Percentiles rank a stretch among this genome's conserved stretches.
phyloP scores from a whole-genome alignment of 2,797 vertebrate genomes.

The Gastrophryne carolinensis region DNA sequence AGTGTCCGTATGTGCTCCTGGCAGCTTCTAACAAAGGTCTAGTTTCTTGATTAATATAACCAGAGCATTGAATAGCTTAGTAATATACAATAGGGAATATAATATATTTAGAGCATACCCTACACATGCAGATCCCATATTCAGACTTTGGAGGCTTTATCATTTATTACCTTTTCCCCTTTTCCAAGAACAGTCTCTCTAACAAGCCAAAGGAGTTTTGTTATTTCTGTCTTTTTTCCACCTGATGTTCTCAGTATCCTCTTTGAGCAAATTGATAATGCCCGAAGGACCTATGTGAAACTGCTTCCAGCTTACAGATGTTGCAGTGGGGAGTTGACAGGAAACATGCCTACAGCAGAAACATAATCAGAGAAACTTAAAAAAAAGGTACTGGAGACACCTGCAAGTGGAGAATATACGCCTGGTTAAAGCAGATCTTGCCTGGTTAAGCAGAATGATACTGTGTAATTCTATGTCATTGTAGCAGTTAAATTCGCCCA shows the following conservation, averaged over 20 bases:
- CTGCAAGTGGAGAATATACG: neutral
- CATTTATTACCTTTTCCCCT: conserved; percentile 47
- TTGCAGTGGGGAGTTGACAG: conserved; percentile 20
- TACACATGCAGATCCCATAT: conserved; percentile 24
- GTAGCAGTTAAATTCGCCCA: too few species aligned
- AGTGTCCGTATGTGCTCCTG: too few species aligned
- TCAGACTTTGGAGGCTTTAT: conserved; percentile 53
- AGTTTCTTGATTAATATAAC: too few species aligned
- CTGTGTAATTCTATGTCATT: too few species aligned
- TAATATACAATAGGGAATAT: too few species aligned
- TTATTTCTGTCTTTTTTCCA: conserved; percentile 54
- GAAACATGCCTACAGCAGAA: conserved; percentile 32
- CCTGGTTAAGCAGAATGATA: too few species aligned
- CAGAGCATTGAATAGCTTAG: too few species aligned
- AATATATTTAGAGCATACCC: neutral
- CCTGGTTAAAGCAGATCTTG: neutral
- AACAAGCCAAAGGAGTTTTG: conserved; percentile 54
- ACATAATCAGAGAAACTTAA: conserved; percentile 7
- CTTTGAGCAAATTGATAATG: conserved; percentile 46
- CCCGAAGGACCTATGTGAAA: conserved; percentile 52
- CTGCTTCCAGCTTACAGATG: conserved; percentile 51
- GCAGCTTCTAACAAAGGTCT: too few species aligned
- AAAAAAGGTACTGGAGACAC: conserved; percentile 2
- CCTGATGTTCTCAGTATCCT: conserved; percentile 31
- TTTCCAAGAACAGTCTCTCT: conserved; percentile 56